phyloP scores from a whole-genome alignment of 2,888 invertebrate genomes.

The Mesorhabditis spiculigera region DNA sequence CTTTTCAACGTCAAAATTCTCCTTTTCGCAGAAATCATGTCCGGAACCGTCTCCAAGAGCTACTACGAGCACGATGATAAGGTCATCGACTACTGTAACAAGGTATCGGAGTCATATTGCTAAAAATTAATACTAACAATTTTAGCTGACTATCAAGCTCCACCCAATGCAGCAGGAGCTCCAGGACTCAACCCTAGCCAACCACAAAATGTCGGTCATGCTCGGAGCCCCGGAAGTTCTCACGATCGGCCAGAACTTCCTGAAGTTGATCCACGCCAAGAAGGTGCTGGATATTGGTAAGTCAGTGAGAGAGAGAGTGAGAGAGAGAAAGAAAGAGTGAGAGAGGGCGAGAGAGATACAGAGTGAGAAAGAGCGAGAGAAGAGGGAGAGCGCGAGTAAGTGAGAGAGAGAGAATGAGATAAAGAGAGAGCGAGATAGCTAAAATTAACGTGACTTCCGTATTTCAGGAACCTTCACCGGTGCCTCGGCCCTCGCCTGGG shows the following conservation, averaged over 20 bases:
- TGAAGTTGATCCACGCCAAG: conserved; percentile 34
- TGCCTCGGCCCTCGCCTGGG: conserved; percentile 59
- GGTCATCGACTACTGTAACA: conserved; percentile 33
- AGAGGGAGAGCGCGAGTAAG: no score
- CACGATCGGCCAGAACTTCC: conserved; percentile 42
- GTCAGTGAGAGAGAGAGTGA: not conserved
- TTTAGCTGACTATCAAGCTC: conserved; percentile 30
- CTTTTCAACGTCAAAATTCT: not conserved
- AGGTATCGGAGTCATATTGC: conserved; percentile 15
- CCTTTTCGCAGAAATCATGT: conserved; percentile 6
- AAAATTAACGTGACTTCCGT: no score
- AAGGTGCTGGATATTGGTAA: conserved; percentile 33
- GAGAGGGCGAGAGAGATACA: no score
- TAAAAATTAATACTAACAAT: not conserved
- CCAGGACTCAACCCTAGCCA: conserved; percentile 29
- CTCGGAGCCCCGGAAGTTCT: conserved; percentile 47
- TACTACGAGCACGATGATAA: conserved; percentile 28
- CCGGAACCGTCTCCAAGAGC: conserved; percentile 30
- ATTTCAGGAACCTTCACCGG: conserved; percentile 60
- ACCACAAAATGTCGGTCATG: conserved; percentile 25
- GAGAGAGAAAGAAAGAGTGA: no score
- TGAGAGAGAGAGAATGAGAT: no score
- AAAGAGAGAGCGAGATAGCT: no score
- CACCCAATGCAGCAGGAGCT: conserved; percentile 34
- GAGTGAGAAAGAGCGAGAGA: no score